These are phyloP conservation scores for Aythya baeri DNA, from an alignment of 2,113 vertebrate genomes.

Conservation along the genomic window DNA sequence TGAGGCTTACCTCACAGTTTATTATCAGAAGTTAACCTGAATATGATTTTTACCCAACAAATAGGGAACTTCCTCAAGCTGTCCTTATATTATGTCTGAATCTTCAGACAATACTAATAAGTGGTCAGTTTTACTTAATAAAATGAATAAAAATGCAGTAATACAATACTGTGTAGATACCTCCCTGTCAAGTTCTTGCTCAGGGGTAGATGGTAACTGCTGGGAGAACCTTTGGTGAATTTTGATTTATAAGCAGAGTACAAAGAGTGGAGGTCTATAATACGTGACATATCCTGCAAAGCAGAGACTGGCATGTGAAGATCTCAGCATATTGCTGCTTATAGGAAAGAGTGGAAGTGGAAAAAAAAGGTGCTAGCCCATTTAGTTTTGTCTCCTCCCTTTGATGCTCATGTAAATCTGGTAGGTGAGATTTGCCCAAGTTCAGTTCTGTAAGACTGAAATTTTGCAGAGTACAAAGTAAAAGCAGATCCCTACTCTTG, in stretches of 20 bases:
- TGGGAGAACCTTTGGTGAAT: background rate
- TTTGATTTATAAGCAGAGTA: background rate
- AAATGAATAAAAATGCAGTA: background rate
- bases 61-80: background rate
- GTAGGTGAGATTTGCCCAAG: background rate
- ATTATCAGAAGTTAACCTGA: background rate
- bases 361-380: background rate
- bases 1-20: background rate
- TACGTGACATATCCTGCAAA: background rate
- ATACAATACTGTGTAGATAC: background rate
- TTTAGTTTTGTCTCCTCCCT: background rate
- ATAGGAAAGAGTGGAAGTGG: background rate
- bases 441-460: background rate
- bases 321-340: background rate
- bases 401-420: background rate
- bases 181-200: background rate
- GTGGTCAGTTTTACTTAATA: background rate
- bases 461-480: background rate
- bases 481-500: background rate
- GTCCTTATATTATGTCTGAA: background rate
- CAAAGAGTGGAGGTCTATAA: background rate
- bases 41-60: slow-evolving; percentile 4
- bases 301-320: background rate
- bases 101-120: background rate
- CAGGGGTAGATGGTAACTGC: background rate